Conservation (phyloP, 2,888 invertebrate genomes). For the Eurytoma adleriae region DNA sequence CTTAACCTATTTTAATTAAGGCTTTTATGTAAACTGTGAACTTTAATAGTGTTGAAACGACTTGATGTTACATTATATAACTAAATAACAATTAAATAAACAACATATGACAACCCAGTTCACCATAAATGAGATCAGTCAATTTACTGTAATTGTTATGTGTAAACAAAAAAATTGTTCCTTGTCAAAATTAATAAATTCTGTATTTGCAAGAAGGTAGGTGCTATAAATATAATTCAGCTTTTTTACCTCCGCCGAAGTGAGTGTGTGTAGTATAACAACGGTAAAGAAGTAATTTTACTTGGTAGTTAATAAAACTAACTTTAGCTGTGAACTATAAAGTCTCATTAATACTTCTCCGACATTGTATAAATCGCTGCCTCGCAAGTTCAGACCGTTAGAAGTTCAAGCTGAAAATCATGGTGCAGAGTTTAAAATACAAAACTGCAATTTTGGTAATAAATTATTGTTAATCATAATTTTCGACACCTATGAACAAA, state of each 20-base stretch:
- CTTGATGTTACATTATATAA: too few relatives aligned
- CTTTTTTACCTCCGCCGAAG: background rate
- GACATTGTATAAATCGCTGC: constrained; percentile 49
- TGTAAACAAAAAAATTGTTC: too few relatives aligned
- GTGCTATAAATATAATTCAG: background rate
- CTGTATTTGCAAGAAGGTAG: background rate
- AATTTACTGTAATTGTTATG: too few relatives aligned
- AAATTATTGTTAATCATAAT: too few relatives aligned
- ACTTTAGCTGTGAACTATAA: constrained; percentile 52
- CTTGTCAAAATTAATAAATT: background rate
- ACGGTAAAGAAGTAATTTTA: constrained; percentile 46
- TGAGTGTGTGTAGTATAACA: background rate
- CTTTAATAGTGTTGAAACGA: too few relatives aligned
- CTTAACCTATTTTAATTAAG: too few relatives aligned
- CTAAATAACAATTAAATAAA: too few relatives aligned
- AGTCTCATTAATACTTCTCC: constrained; percentile 56
- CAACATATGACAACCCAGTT: too few relatives aligned
- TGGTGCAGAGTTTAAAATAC: constrained; percentile 28
- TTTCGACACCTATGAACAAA: too few relatives aligned
- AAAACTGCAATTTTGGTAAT: background rate
- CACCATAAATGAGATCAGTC: too few relatives aligned
- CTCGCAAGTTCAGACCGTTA: constrained; percentile 19
- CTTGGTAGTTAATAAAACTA: constrained; percentile 50
- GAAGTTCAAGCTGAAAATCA: constrained; percentile 45
- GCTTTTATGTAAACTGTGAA: too few relatives aligned